Percentiles rank a stretch among this genome's conserved stretches.
Evolutionary conservation across 2,888 invertebrate species (phyloP).

Genomic region (Kryphioiulus occultus): DNA sequence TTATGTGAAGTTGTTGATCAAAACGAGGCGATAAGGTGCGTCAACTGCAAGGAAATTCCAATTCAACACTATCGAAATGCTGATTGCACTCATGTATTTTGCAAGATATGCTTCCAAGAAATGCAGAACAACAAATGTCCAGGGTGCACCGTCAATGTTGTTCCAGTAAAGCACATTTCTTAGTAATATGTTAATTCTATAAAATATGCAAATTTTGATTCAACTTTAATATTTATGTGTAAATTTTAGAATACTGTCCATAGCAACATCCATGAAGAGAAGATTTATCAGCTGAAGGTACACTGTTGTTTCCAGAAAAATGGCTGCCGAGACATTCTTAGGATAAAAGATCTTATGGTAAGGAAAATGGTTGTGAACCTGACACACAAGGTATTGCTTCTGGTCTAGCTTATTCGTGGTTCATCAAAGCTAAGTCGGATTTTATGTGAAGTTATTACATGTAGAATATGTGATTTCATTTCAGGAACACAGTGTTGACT

Average conservation of each 20-base stretch:
- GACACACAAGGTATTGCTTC: too few species aligned
- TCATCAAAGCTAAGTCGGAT: too few species aligned
- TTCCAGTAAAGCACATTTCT: neutral
- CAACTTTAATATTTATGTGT: neutral
- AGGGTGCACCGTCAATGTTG: neutral
- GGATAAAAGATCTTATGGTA: neutral
- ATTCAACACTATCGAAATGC: neutral
- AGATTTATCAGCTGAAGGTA: neutral
- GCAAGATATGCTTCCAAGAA: neutral
- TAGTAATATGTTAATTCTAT: neutral
- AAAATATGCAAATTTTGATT: neutral
- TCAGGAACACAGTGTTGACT: neutral
- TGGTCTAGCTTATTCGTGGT: too few species aligned
- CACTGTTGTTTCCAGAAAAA: neutral
- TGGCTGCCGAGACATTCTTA: neutral
- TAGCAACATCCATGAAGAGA: neutral
- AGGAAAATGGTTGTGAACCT: neutral
- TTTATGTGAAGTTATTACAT: too few species aligned
- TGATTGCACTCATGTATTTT: neutral
- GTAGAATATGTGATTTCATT: neutral
- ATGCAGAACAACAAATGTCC: neutral
- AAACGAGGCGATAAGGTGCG: neutral
- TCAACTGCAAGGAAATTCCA: neutral
- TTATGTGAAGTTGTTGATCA: neutral
- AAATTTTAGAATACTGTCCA: neutral